Base-by-base conservation (phyloP, 1,140 invertebrate species). In the Melipona quadrifasciata region DNA sequence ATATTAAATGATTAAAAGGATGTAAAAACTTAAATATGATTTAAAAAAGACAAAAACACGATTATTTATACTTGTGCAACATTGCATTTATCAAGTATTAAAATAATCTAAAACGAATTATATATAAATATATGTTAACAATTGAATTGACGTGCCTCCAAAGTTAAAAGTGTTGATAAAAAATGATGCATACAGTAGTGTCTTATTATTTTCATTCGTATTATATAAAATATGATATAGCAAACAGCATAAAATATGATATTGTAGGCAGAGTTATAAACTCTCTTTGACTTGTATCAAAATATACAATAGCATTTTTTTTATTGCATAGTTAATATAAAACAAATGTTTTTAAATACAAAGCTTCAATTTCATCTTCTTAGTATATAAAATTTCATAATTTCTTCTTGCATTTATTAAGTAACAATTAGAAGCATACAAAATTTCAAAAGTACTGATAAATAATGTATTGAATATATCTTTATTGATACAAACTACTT, bases 401-500 rank as follows among this genome's bases (percentile, higher is more conserved):
- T 39, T 70, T 58, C 2, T 70, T 61, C 6, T 39, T 27, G 19
- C 55, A 77, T 72, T 80, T 73, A 65, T 57, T 51, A 11, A 10
- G 5, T 57, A 73, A 21, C n/a, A 39, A 73, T 68, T 34, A 31
- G 5, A 70, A 61, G 17, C 21, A 27, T 1, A 16, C 57, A 19
- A 58, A 68, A 76, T 55, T 47, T n/a, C 6, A 55, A 72, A 72
- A 57, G 17, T 72, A 79, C 10, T 75, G 17, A 75, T 39, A 57
- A 80, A 39, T 72, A 80, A 11, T 1, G 72, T 86, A 84, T 24
- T 61, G 51, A 77, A 86, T 87, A 67, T 47, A 81, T 73, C 67
- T 39, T 65, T 75, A 75, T 55, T 24, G 53, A 27, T 67, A 55
- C 12, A 39, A 61, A 53, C 1, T 58, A 55, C 17, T 77, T 77